Percentiles rank a stretch among this genome's conserved stretches.
Conservation (phyloP, 2,113 vertebrate species). For the Cervus canadensis region DNA sequence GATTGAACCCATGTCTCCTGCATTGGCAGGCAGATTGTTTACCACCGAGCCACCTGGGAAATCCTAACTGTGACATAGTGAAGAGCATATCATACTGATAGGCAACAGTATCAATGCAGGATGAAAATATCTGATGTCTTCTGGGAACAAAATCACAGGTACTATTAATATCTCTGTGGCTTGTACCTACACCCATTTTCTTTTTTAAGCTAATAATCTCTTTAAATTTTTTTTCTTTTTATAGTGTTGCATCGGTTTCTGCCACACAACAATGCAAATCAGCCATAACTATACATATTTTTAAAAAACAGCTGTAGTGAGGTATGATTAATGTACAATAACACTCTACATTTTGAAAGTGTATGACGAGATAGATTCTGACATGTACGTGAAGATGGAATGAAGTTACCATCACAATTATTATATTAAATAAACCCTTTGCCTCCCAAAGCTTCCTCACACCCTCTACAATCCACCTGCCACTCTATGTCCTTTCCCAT, state of each 20-base stretch:
- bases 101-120: neutral
- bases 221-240: neutral
- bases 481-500: neutral
- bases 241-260: neutral
- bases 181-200: neutral
- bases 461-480: neutral
- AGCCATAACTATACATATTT: neutral
- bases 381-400: neutral
- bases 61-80: neutral
- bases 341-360: neutral
- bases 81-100: neutral
- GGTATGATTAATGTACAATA: neutral
- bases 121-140: neutral
- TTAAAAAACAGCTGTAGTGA: neutral
- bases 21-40: neutral
- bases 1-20: neutral
- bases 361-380: neutral
- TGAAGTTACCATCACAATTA: neutral
- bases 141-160: neutral
- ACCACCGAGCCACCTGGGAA: neutral
- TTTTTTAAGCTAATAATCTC: neutral
- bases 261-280: neutral
- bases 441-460: neutral
- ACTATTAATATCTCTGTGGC: neutral
- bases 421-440: neutral